phyloP scores from a whole-genome alignment of 2,888 invertebrate species.

The Cartodere bifasciata region DNA sequence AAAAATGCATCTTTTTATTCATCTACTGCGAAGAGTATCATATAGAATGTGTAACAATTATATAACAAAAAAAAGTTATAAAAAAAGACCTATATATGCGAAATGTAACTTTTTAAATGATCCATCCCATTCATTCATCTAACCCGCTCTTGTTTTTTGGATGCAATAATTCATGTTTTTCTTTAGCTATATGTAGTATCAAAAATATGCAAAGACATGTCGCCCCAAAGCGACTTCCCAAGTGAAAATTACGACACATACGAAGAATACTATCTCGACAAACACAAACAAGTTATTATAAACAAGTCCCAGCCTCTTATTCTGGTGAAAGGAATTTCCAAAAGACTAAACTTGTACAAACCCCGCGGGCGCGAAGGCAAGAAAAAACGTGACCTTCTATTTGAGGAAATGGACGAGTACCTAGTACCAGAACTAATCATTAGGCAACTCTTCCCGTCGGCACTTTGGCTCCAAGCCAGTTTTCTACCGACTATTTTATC shows the following conservation, averaged over 20 bases:
- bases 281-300: conserved; percentile 54
- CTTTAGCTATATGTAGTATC: conserved; percentile 52
- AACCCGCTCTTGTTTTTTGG: too few relatives aligned
- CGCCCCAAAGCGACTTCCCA: conserved; percentile 55
- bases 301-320: conserved; percentile 63
- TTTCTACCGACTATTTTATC: conserved; percentile 77
- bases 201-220: conserved; percentile 50
- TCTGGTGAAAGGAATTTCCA: conserved; percentile 60
- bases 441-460: conserved; percentile 54
- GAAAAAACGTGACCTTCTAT: conserved; percentile 32
- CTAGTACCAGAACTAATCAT: conserved; percentile 83
- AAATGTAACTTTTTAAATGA: too few relatives aligned
- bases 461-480: conserved; percentile 75
- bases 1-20: too few relatives aligned
- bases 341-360: conserved; percentile 46
- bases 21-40: too few relatives aligned
- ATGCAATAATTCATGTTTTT: conserved; percentile 9
- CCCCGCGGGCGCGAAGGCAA: conserved; percentile 34
- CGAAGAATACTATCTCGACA: conserved; percentile 59
- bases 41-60: too few relatives aligned
- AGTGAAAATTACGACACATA: conserved; percentile 47
- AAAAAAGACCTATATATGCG: too few relatives aligned
- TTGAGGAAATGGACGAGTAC: conserved; percentile 49
- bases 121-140: too few relatives aligned
- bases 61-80: too few relatives aligned